Evolutionary conservation across 2,113 vertebrate species (phyloP).

Genomic region (Stigmatopora argus): DNA sequence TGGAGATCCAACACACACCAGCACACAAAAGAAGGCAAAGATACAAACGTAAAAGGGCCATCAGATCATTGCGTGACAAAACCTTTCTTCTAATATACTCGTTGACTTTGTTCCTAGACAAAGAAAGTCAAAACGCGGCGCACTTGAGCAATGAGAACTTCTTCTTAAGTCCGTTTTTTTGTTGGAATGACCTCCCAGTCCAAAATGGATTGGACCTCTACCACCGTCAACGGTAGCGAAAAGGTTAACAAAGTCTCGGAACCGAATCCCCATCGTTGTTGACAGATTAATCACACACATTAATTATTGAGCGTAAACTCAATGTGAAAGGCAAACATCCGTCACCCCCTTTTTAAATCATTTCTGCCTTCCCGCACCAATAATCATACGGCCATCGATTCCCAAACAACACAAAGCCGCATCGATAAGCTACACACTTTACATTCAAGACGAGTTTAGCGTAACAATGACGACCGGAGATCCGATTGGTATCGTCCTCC

Average conservation of each 20-base stretch:
- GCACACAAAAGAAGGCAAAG: constrained; percentile 29
- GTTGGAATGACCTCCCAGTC: no score
- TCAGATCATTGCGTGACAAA: constrained; percentile 47
- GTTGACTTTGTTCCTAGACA: constrained; percentile 56
- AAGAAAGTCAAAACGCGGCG: constrained; percentile 16
- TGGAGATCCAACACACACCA: constrained; percentile 44
- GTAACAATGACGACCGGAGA: constrained; percentile 4
- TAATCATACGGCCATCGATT: constrained; percentile 98
- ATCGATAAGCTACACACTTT: constrained; percentile 73
- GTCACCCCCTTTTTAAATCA: constrained; percentile 89
- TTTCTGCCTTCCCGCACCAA: constrained; percentile 85
- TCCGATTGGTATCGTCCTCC: background rate
- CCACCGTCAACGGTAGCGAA: no score
- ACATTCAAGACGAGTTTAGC: constrained; percentile 38
- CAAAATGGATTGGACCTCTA: no score
- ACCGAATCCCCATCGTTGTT: constrained; percentile 71
- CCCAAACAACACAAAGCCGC: constrained; percentile 80
- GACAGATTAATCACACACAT: constrained; percentile 96
- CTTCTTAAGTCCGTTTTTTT: background rate
- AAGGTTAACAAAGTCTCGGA: constrained; percentile 21
- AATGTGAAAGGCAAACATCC: constrained; percentile 95
- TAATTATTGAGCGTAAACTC: constrained; percentile 99
- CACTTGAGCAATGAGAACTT: background rate
- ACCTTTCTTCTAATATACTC: constrained; percentile 46
- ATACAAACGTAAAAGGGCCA: constrained; percentile 46